These are phyloP conservation scores for Ammodytes dubius DNA, from an alignment of 2,113 vertebrate genomes.

Conservation along the genomic window DNA sequence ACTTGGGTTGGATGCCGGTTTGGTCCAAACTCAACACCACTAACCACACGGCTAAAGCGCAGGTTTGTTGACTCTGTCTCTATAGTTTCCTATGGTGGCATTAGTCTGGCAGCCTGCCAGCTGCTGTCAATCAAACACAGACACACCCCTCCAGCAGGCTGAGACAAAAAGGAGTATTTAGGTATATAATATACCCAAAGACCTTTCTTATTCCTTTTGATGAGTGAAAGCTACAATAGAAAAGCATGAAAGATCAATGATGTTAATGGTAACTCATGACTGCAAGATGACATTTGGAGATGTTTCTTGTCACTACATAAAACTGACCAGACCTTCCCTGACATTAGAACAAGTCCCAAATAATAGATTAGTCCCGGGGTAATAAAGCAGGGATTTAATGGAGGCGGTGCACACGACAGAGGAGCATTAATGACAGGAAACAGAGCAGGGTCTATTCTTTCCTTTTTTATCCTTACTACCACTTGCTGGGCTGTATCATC, in stretches of 20 bases:
- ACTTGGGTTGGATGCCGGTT: background rate
- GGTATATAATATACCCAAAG: background rate
- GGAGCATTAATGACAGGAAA: conserved; percentile 6
- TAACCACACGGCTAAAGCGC: background rate
- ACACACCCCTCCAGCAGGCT: background rate
- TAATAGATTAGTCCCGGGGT: conserved; percentile 4
- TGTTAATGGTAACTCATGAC: conserved; percentile 41
- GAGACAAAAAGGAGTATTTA: background rate
- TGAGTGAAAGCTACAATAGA: background rate
- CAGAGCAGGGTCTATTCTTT: conserved; percentile 10
- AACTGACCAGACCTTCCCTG: conserved; percentile 7
- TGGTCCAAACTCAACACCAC: background rate
- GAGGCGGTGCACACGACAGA: conserved; percentile 8
- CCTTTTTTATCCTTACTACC: background rate
- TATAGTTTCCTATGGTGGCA: background rate
- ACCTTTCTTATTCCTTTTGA: background rate
- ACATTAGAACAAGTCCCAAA: conserved; percentile 12
- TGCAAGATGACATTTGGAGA: conserved; percentile 18
- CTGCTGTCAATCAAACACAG: conserved; percentile 1
- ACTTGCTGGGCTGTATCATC: conserved; percentile 47
- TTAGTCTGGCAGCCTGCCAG: background rate
- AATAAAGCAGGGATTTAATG: background rate
- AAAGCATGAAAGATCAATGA: conserved; percentile 12
- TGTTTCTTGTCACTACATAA: conserved; percentile 19
- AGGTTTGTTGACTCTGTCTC: conserved; percentile 5